Base-by-base conservation (phyloP, 2,797 vertebrate genomes). In the Eupleurogrammus muticus region DNA sequence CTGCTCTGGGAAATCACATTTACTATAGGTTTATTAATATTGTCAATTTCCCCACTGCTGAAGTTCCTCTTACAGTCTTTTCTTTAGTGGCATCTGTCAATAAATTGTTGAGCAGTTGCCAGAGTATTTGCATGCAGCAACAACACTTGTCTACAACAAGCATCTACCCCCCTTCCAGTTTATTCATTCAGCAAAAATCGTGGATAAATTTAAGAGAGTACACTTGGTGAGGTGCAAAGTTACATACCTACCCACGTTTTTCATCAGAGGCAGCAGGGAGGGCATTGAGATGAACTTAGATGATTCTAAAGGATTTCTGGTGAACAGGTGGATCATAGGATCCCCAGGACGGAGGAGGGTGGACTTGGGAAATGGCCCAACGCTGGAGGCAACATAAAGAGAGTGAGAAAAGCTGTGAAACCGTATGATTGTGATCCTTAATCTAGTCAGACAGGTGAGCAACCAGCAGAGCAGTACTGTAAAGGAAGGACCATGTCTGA, bases 291-390 rank as follows among this genome's bases (percentile, higher is more conserved):
- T 12, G 1, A 40, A 14, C 13, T 13, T 48, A 23, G 32, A 20
- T 60, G 38, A 46, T 69, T 67, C 5, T 59, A 50, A 57, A 82
- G 79, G 74, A 79, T 79, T 54, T 63, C 32, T 0, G 1, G 19
- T 57, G 63, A 77, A 60, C 35, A 4, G 35, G 23, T 53, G 79
- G 73, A 80, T 73, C 72, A 73, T 66, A 19, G 56, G 58, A 66
- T 64, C 58, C 57, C 12, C 12, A 9, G 49, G 19, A 51, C 12
- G 2, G 48, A 20, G 42, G 44, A 66, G 73, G 60, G 54, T 5
- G 14, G 59, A 53, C 34, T 35, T 36, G 28, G 52, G 54, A 55
- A 61, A 57, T 1, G 6, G 38, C 49, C 13, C 40, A 20, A 28
- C 56, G 38, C 53, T 42, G 47, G 51, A 75, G 57, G 68, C 66